These are phyloP conservation scores for Teleogryllus occipitalis DNA, from an alignment of 1,140 invertebrate species.

Conservation along the genomic window DNA sequence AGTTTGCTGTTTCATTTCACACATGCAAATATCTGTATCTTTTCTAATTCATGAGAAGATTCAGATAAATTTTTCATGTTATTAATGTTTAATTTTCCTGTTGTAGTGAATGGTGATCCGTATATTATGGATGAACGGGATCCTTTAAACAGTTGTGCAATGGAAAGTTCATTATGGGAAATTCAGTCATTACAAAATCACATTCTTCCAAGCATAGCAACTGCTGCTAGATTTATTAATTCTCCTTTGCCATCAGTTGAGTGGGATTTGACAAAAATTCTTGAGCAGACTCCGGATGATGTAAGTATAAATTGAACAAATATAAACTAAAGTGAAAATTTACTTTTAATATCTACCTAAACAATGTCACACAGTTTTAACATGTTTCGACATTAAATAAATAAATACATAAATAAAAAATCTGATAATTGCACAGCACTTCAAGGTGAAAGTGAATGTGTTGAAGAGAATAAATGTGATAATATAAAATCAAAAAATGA, in stretches of 20 bases:
- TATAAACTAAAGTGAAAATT: no score
- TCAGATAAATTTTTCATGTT: not conserved
- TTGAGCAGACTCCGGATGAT: constrained; percentile 50
- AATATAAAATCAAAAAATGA: no score
- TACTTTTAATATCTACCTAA: not conserved
- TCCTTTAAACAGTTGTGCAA: constrained; percentile 65
- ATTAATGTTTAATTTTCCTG: constrained; percentile 4
- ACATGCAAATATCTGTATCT: no score
- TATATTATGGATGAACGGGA: constrained; percentile 72
- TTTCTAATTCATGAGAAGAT: no score
- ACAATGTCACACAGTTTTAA: not conserved
- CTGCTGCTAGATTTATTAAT: constrained; percentile 59
- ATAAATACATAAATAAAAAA: not conserved
- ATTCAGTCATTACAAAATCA: constrained; percentile 66
- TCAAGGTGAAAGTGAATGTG: not conserved
- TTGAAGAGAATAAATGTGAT: no score
- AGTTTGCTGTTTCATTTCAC: no score
- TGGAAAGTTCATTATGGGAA: constrained; percentile 89
- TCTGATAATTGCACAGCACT: not conserved
- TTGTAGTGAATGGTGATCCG: constrained; percentile 57
- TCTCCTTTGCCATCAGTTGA: constrained; percentile 54
- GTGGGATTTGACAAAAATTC: constrained; percentile 50
- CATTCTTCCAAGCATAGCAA: constrained; percentile 59
- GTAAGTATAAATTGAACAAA: constrained; percentile 32
- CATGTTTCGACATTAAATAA: not conserved